phyloP scores from a whole-genome alignment of 2,888 invertebrate species.

The Carterocephalus palaemon region DNA sequence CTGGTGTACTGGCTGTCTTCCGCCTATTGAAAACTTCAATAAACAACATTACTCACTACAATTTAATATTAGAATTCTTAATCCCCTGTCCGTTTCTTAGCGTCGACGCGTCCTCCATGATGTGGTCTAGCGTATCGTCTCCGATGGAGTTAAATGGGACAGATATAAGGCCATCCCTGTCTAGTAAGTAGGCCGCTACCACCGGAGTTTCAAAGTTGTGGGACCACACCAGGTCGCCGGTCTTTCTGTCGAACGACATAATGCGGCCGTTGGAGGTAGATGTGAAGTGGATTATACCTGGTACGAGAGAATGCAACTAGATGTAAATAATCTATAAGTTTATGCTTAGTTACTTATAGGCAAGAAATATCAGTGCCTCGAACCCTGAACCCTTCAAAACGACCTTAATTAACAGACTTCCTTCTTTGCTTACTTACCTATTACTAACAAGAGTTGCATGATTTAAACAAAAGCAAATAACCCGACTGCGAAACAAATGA shows the following conservation, averaged over 20 bases:
- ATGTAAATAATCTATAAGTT: too few species aligned
- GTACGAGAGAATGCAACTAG: neutral
- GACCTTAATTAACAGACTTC: too few species aligned
- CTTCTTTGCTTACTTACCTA: too few species aligned
- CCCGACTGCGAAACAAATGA: too few species aligned
- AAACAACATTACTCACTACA: conserved; percentile 72
- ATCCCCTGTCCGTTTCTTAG: conserved; percentile 78
- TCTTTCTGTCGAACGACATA: conserved; percentile 89
- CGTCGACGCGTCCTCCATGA: conserved; percentile 79
- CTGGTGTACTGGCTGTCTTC: too few species aligned
- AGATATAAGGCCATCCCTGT: conserved; percentile 86
- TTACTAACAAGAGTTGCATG: too few species aligned
- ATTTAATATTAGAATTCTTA: conserved; percentile 78
- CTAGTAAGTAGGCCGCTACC: conserved; percentile 90
- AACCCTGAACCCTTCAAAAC: too few species aligned
- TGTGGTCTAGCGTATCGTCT: conserved; percentile 88
- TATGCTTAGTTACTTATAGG: too few species aligned
- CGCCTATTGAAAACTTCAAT: too few species aligned
- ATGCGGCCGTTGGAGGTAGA: conserved; percentile 93
- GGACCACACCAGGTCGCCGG: conserved; percentile 93
- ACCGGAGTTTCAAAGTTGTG: conserved; percentile 92
- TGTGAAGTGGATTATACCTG: conserved; percentile 92
- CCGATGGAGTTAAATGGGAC: conserved; percentile 94
- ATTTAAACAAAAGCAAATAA: too few species aligned
- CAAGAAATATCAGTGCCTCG: too few species aligned